Base-by-base conservation (phyloP, 2,113 vertebrate genomes). In the Ceyx cyanopectus region DNA sequence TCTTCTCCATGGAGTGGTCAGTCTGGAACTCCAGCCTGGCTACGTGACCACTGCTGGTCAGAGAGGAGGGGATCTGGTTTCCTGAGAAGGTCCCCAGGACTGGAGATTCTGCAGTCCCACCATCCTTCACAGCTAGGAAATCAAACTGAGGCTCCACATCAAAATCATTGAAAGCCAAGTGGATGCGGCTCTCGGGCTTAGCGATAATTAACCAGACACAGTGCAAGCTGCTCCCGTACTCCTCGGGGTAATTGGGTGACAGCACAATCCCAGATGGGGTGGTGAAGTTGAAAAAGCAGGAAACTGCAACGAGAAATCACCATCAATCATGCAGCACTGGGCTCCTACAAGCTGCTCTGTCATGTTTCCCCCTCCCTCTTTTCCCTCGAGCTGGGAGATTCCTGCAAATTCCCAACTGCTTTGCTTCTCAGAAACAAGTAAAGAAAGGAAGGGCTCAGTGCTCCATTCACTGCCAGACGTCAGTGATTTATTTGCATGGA, bases 281-380 rank as follows among this genome's bases (percentile, higher is more conserved):
- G 92, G 99, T 99, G 96, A 99, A 99, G 97, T 99, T 99, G 98
- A 99, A 99, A 97, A 99, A 99, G 96, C 99, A 99, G 92, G 99
- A 99, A 95, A 99, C 98, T 98, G 98, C 80, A 97, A 97, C 3
- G 24, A 97, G 90, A 98, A 76, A 94, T 3, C 66, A 27, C 68
- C 80, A 51, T 95, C 85, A 94, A 50, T 69, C 79, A n/a, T 0
- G 11, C 56, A 50, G 77, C 81, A 37, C 6, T 0, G 17, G 1
- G 74, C 30, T 80, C 60, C 68, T 2, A 3, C 40, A 14, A 41
- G 23, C 37, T 63, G 85, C 65, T 37, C 48, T 12, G 23, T 3
- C 48, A 1, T 0, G 4, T 8, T 21, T 15, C 72, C 77, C 67
- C 43, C 32, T 12, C 45, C 74, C 86, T 16, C 30, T 12, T 0